phyloP scores from a whole-genome alignment of 2,797 vertebrate species.

The Uromys caudimaculatus region DNA sequence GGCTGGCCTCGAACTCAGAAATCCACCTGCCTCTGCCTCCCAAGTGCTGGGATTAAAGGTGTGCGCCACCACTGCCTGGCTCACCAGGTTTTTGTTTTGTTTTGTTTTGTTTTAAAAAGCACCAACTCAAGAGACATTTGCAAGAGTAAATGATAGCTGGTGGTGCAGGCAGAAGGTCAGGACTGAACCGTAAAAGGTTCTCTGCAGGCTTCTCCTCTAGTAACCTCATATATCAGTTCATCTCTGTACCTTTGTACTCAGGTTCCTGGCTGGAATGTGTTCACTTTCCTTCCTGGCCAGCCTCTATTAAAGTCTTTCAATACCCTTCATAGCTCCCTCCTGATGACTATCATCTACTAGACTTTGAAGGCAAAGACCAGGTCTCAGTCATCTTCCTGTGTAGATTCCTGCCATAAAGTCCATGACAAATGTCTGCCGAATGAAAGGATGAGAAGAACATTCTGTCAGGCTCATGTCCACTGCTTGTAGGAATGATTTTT shows the following conservation, averaged over 20 bases:
- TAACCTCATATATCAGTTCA: not conserved
- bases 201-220: not conserved
- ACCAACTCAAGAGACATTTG: not conserved
- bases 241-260: not conserved
- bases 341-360: not conserved
- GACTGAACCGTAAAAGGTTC: not conserved
- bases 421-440: not conserved
- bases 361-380: not conserved
- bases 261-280: not conserved
- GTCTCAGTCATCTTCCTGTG: not conserved
- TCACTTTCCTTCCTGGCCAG: not conserved
- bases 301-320: not conserved
- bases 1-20: no score
- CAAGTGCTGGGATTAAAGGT: no score
- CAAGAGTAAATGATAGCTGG: not conserved
- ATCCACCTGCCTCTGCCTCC: no score
- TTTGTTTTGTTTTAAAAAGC: no score
- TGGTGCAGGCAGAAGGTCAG: not conserved
- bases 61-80: no score
- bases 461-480: not conserved
- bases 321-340: not conserved
- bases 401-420: not conserved
- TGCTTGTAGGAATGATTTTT: not conserved
- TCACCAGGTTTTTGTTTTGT: no score
- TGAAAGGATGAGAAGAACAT: not conserved